Conservation (phyloP, 2,888 invertebrate genomes). For the Cabera pusaria region DNA sequence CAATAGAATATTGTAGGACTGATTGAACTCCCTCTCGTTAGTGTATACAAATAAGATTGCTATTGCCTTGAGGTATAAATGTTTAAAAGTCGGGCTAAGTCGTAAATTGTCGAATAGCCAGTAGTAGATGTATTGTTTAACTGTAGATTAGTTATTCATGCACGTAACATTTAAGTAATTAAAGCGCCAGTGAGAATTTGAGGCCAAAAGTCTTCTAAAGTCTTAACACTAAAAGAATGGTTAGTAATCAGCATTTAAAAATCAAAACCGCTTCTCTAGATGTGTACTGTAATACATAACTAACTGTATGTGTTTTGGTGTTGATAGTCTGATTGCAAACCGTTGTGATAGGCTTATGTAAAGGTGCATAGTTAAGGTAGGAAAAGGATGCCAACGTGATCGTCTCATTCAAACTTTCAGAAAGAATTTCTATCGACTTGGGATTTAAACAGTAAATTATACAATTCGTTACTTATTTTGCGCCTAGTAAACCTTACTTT, state of each 20-base stretch:
- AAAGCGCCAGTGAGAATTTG: neutral
- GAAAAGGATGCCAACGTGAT: conserved; percentile 28
- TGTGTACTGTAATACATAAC: conserved; percentile 28
- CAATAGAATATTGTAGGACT: conserved; percentile 4
- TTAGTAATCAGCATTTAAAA: conserved; percentile 19
- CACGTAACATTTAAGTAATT: conserved; percentile 27
- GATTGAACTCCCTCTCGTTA: conserved; percentile 6
- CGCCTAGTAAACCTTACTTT: too few relatives aligned
- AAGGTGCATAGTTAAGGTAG: conserved; percentile 29
- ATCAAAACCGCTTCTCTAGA: conserved; percentile 13
- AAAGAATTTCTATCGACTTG: too few relatives aligned
- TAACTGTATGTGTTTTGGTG: conserved; percentile 27
- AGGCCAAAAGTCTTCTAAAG: conserved; percentile 2
- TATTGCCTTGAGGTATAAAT: too few relatives aligned
- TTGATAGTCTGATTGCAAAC: conserved; percentile 30
- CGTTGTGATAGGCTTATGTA: conserved; percentile 25
- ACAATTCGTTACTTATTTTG: too few relatives aligned
- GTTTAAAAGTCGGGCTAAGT: too few relatives aligned
- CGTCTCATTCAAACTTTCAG: too few relatives aligned
- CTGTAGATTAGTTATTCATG: conserved; percentile 33
- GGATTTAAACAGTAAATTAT: too few relatives aligned
- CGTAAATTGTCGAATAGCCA: too few relatives aligned
- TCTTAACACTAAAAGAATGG: conserved; percentile 4
- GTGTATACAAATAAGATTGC: too few relatives aligned
- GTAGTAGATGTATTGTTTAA: conserved; percentile 33